These are phyloP conservation scores for Eunapius fragilis DNA, from an alignment of 37 sponge, comb jelly and placozoan genomes.

Conservation along the genomic window DNA sequence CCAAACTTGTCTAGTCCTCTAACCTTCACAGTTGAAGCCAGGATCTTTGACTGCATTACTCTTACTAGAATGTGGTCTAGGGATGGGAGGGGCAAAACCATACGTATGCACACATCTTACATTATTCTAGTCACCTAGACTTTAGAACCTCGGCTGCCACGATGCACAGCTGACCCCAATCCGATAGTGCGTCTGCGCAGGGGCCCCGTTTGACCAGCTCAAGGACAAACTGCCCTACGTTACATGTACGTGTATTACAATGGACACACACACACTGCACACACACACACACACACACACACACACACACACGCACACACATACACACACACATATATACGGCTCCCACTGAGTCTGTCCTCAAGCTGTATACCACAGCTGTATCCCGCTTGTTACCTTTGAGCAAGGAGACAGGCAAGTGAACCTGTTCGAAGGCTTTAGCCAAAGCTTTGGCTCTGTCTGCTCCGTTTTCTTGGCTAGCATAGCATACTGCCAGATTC, in stretches of 20 bases:
- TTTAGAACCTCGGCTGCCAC: neutral
- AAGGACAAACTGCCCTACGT: neutral
- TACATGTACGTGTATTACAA: neutral
- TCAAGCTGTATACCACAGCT: neutral
- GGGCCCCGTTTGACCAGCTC: neutral
- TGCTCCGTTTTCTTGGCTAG: neutral
- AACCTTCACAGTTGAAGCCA: neutral
- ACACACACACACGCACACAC: neutral
- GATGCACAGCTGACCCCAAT: neutral
- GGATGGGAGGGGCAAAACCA: no score
- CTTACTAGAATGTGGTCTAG: no score
- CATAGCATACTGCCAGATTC: neutral
- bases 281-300: neutral
- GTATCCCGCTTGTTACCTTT: neutral
- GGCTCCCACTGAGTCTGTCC: no score
- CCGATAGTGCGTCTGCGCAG: neutral
- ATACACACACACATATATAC: neutral
- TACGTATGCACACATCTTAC: neutral
- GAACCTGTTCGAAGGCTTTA: neutral
- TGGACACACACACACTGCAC: no score
- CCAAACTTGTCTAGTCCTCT: neutral
- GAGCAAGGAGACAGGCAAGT: neutral
- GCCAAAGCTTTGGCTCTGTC: neutral
- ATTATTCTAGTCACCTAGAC: neutral
- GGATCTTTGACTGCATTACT: neutral